A percentile compares a stretch with the other conserved stretches of the same genome.
phyloP scores from a whole-genome alignment of 1,140 invertebrate species.

The Drosophila nigrodunni region DNA sequence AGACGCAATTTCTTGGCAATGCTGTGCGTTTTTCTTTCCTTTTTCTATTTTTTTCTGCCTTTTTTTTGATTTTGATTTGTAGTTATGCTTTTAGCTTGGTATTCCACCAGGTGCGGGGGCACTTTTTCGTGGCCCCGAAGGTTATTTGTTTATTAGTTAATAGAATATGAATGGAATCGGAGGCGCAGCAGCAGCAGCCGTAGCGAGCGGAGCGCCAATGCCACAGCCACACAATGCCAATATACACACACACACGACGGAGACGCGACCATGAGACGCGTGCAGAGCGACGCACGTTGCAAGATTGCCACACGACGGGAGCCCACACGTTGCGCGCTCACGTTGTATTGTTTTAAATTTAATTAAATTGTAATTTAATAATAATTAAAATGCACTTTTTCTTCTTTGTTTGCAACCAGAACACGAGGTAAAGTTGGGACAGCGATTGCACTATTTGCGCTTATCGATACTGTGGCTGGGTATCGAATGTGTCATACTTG shows the following conservation, averaged over 20 bases:
- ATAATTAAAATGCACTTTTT: conserved; percentile 81
- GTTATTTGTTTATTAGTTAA: conserved; percentile 83
- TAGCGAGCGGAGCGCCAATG: conserved; percentile 50
- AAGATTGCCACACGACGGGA: conserved; percentile 50
- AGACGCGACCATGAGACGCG: conserved; percentile 53
- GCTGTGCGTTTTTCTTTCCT: conserved; percentile 2
- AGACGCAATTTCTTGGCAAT: conserved; percentile 45
- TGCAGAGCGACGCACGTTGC: conserved; percentile 31
- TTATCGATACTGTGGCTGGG: conserved; percentile 25
- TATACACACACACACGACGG: conserved; percentile 53
- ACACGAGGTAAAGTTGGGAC: conserved; percentile 63
- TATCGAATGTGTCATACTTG: neutral
- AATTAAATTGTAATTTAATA: conserved; percentile 54
- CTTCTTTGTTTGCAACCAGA: conserved; percentile 79
- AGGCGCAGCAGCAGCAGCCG: conserved; percentile 49
- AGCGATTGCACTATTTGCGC: conserved; percentile 44
- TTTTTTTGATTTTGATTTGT: conserved; percentile 53
- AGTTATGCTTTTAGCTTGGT: conserved; percentile 39
- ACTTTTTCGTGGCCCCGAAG: conserved; percentile 63
- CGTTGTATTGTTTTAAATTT: conserved; percentile 32
- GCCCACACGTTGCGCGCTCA: conserved; percentile 45
- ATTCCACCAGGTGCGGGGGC: conserved; percentile 54
- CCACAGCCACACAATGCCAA: conserved; percentile 70
- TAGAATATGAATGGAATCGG: conserved; percentile 61
- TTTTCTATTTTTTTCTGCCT: too few relatives aligned